Percentiles rank a stretch among this genome's conserved stretches.
Evolutionary conservation across 2,888 invertebrate species (phyloP).

Genomic region (Andricus quercusramuli): DNA sequence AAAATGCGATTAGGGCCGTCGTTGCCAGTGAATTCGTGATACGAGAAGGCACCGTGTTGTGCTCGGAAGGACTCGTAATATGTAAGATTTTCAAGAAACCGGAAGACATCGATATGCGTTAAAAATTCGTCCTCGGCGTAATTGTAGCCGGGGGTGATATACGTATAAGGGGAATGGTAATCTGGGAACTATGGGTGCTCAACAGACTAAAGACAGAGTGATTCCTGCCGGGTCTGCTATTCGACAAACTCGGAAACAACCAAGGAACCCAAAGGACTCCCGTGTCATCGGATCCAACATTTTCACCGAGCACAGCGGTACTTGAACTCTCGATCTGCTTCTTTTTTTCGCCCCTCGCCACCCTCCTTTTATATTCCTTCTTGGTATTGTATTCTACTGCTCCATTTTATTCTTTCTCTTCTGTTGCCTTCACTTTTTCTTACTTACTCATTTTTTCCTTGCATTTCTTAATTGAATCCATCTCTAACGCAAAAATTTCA

Average conservation of each 20-base stretch:
- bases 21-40: conserved; percentile 50
- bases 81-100: conserved; percentile 31
- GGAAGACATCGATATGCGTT: conserved; percentile 54
- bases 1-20: conserved; percentile 58
- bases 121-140: conserved; percentile 50
- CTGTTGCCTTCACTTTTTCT: conserved; percentile 45
- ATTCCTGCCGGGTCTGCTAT: conserved; percentile 85
- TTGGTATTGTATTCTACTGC: conserved; percentile 27
- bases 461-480: neutral
- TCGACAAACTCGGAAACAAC: conserved; percentile 88
- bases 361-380: conserved; percentile 36
- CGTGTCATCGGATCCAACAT: conserved; percentile 93
- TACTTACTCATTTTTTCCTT: conserved; percentile 47
- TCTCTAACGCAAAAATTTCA: neutral
- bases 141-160: conserved; percentile 46
- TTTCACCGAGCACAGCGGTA: conserved; percentile 97
- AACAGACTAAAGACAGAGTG: conserved; percentile 95
- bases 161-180: conserved; percentile 73
- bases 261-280: conserved; percentile 89
- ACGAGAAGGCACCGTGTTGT: conserved; percentile 49
- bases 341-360: conserved; percentile 46
- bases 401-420: conserved; percentile 42
- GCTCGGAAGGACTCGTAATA: conserved; percentile 40
- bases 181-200: conserved; percentile 90
- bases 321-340: conserved; percentile 63